These are phyloP conservation scores for Excalfactoria chinensis DNA, from an alignment of 2,113 vertebrate genomes.

Conservation along the genomic window DNA sequence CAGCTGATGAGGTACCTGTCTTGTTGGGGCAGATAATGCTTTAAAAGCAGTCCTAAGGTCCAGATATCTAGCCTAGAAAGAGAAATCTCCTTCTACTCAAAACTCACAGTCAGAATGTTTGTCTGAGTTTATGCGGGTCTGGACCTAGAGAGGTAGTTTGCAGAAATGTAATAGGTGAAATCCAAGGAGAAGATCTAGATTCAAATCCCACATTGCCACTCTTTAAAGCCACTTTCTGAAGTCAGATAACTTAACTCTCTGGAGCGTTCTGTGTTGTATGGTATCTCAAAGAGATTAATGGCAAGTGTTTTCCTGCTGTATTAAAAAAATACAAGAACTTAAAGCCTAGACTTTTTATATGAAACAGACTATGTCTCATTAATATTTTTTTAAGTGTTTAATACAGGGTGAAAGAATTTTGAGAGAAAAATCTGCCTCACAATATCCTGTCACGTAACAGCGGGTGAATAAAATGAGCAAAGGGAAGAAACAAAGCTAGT, in stretches of 20 bases:
- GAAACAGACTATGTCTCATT: not conserved
- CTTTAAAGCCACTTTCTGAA: not conserved
- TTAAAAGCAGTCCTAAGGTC: not conserved
- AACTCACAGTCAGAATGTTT: not conserved
- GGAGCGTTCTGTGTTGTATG: not conserved
- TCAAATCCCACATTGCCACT: not conserved
- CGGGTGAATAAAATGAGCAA: not conserved
- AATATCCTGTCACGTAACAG: not conserved
- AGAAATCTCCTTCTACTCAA: not conserved
- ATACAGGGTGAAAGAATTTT: not conserved
- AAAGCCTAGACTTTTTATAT: not conserved
- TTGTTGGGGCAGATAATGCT: not conserved
- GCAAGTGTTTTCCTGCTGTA: not conserved
- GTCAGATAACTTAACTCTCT: not conserved
- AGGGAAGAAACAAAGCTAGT: not conserved
- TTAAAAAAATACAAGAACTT: not conserved
- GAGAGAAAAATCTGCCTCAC: not conserved
- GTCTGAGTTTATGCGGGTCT: not conserved
- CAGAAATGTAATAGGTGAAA: not conserved
- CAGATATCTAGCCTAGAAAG: not conserved
- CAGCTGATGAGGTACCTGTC: not conserved
- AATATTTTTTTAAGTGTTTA: not conserved
- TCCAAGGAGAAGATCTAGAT: not conserved
- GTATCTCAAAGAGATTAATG: not conserved
- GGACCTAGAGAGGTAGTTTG: not conserved